These are phyloP conservation scores for Eclectus roratus DNA, from an alignment of 2,113 vertebrate species.

Conservation along the genomic window DNA sequence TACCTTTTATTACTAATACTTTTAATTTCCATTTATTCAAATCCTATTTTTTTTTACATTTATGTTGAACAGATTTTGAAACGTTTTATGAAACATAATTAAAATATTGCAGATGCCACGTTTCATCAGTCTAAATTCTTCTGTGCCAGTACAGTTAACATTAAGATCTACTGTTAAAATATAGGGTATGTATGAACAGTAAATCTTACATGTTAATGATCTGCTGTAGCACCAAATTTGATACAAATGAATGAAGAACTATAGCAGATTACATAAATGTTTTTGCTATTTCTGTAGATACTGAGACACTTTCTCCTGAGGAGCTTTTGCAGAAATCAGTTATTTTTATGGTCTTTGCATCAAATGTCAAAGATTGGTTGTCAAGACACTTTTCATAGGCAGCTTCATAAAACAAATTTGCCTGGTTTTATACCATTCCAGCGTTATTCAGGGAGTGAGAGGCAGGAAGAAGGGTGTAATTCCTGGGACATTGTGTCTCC, in stretches of 20 bases:
- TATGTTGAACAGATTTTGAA: not conserved
- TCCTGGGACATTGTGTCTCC: not conserved
- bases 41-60: not conserved
- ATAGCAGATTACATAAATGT: too few species aligned
- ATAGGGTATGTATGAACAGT: not conserved
- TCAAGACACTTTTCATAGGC: not conserved
- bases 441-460: not conserved
- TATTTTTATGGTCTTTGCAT: not conserved
- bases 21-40: not conserved
- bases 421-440: not conserved
- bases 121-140: not conserved
- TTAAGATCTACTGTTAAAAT: not conserved
- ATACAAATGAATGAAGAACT: not conserved
- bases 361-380: not conserved
- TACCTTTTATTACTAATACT: not conserved
- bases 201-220: not conserved
- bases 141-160: not conserved
- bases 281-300: not conserved
- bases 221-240: not conserved
- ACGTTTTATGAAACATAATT: not conserved
- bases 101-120: not conserved
- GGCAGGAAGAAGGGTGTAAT: not conserved
- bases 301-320: not conserved
- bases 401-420: not conserved
- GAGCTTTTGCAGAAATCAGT: not conserved